Evolutionary conservation across 2,113 vertebrate species (phyloP).

Genomic region (Casuarius casuarius): DNA sequence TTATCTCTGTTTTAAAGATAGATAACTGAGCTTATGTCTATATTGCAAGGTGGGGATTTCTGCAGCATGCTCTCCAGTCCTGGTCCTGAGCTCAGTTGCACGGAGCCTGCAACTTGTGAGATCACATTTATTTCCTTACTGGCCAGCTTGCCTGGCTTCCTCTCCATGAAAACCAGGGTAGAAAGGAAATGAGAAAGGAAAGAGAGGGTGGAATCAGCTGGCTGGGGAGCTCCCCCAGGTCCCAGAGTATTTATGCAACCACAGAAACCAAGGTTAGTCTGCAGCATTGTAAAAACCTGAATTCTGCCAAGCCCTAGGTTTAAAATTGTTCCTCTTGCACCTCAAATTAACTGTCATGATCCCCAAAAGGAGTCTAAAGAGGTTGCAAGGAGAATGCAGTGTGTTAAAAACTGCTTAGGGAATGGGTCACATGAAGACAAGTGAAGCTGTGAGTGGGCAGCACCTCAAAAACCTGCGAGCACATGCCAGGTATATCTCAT

Average conservation of each 20-base stretch:
- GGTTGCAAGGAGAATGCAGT: background rate
- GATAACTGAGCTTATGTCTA: background rate
- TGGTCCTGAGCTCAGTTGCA: background rate
- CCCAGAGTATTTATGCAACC: background rate
- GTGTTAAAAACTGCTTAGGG: background rate
- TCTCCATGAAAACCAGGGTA: background rate
- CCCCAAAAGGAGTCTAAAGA: background rate
- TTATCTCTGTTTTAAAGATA: background rate
- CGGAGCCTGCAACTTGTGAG: background rate
- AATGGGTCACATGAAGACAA: background rate
- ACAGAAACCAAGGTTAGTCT: background rate
- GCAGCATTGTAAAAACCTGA: background rate
- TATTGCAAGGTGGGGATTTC: background rate
- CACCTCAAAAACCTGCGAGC: background rate
- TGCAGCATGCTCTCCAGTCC: background rate
- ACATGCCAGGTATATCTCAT: background rate
- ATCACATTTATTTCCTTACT: background rate
- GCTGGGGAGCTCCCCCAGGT: background rate
- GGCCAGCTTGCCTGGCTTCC: background rate
- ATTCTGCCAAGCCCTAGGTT: background rate
- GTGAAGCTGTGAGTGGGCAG: background rate
- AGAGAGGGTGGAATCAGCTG: background rate
- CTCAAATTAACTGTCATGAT: background rate
- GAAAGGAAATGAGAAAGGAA: background rate
- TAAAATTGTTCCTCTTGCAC: background rate